A percentile compares a stretch with the other conserved stretches of the same genome.
Evolutionary conservation across 2,113 vertebrate species (phyloP).

Genomic region (Phasianus colchicus): DNA sequence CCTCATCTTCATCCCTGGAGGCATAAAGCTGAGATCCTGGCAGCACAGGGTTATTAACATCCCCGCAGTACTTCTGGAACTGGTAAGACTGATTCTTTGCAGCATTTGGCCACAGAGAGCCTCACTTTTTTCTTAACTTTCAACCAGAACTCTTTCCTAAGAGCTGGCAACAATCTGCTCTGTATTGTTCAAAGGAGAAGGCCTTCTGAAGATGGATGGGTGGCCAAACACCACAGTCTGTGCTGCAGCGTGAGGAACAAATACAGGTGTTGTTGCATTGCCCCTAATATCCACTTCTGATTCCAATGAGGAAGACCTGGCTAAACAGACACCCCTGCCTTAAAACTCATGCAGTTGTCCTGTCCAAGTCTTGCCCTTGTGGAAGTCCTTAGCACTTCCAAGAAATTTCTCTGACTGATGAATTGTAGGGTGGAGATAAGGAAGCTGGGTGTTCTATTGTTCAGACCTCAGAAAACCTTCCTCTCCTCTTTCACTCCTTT

Average conservation of each 20-base stretch:
- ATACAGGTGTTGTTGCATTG: neutral
- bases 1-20: constrained; percentile 14
- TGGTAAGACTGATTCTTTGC: neutral
- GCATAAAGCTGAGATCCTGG: neutral
- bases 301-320: neutral
- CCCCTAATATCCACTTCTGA: neutral
- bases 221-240: neutral
- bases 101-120: neutral
- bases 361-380: neutral
- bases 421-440: neutral
- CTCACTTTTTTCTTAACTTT: neutral
- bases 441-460: neutral
- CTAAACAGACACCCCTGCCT: neutral
- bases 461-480: neutral
- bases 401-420: neutral
- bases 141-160: neutral
- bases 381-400: neutral
- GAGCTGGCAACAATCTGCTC: neutral
- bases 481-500: neutral
- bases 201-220: fast-evolving
- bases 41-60: neutral
- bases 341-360: neutral
- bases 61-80: neutral
- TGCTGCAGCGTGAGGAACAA: fast-evolving
- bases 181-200: neutral